phyloP scores from a whole-genome alignment of 2,797 vertebrate genomes.

The Phalanger gymnotis region DNA sequence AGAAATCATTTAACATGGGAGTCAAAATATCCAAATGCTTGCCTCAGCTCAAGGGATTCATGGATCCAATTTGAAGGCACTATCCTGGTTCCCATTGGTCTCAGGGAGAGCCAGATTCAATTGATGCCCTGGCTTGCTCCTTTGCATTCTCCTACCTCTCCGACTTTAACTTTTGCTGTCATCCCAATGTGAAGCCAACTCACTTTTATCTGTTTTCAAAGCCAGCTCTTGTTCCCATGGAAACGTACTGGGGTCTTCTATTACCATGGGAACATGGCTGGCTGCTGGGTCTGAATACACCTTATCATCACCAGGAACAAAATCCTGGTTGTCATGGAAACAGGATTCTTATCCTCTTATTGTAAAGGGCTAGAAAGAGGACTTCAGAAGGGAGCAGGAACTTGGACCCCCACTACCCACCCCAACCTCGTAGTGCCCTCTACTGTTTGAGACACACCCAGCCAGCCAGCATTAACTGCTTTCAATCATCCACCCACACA shows the following conservation, averaged over 20 bases:
- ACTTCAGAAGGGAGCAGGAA: constrained; percentile 4
- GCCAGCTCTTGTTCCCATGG: constrained; percentile 81
- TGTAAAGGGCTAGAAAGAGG: constrained; percentile 42
- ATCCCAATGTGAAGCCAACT: constrained; percentile 41
- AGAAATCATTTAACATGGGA: neutral
- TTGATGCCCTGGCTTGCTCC: constrained; percentile 34
- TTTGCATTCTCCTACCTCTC: constrained; percentile 42
- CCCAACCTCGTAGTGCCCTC: constrained; percentile 24
- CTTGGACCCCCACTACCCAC: constrained; percentile 51
- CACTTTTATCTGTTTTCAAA: constrained; percentile 71
- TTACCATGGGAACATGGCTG: constrained; percentile 69
- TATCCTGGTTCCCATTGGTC: neutral
- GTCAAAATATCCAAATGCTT: neutral
- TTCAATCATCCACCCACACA: neutral
- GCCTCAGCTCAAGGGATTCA: neutral
- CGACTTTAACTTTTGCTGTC: constrained; percentile 64
- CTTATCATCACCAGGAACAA: constrained; percentile 61
- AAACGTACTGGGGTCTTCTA: constrained; percentile 75
- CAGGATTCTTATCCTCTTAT: constrained; percentile 55
- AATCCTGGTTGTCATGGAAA: constrained; percentile 65
- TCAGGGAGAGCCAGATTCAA: constrained; percentile 32
- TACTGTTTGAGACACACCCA: neutral
- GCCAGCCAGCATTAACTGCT: constrained; percentile 1
- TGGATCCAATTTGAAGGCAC: neutral
- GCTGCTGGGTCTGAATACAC: constrained; percentile 77